These are phyloP conservation scores for Dexiosoma caninum DNA, from an alignment of 2,888 invertebrate species.

Conservation along the genomic window DNA sequence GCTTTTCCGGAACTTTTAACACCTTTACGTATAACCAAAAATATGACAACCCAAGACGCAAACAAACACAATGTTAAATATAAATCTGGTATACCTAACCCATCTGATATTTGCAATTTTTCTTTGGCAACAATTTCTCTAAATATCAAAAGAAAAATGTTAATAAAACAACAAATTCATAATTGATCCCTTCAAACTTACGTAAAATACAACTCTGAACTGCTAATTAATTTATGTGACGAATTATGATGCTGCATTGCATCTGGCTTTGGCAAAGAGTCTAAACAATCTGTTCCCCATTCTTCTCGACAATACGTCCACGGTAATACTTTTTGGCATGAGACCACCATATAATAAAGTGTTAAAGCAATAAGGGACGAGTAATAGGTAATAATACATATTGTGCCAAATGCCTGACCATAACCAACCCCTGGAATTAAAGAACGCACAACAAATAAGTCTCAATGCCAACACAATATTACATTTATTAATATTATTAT, in stretches of 20 bases:
- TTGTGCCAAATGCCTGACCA: conserved; percentile 82
- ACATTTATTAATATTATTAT: no score
- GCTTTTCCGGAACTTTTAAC: conserved; percentile 89
- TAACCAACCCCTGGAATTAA: conserved; percentile 82
- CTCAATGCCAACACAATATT: no score
- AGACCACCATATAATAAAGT: conserved; percentile 85
- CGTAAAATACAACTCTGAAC: conserved; percentile 82
- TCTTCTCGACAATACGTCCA: conserved; percentile 83
- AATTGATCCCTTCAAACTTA: conserved; percentile 73
- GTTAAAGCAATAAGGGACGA: conserved; percentile 86
- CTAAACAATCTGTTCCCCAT: conserved; percentile 78
- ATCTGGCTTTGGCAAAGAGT: conserved; percentile 67
- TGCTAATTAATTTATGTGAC: conserved; percentile 76
- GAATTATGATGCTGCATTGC: conserved; percentile 16
- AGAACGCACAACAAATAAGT: no score
- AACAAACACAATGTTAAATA: conserved; percentile 83
- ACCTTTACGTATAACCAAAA: conserved; percentile 84
- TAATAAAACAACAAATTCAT: background rate
- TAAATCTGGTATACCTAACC: conserved; percentile 82
- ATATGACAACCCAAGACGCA: conserved; percentile 84
- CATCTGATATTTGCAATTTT: conserved; percentile 75
- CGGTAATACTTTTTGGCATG: conserved; percentile 84
- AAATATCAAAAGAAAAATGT: conserved; percentile 58
- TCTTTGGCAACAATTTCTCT: conserved; percentile 80
- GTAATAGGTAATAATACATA: conserved; percentile 86